A percentile compares a stretch with the other conserved stretches of the same genome.
These are phyloP conservation scores for Phrynocephalus vlangalii DNA, from an alignment of 2,797 vertebrate genomes.

Conservation along the genomic window DNA sequence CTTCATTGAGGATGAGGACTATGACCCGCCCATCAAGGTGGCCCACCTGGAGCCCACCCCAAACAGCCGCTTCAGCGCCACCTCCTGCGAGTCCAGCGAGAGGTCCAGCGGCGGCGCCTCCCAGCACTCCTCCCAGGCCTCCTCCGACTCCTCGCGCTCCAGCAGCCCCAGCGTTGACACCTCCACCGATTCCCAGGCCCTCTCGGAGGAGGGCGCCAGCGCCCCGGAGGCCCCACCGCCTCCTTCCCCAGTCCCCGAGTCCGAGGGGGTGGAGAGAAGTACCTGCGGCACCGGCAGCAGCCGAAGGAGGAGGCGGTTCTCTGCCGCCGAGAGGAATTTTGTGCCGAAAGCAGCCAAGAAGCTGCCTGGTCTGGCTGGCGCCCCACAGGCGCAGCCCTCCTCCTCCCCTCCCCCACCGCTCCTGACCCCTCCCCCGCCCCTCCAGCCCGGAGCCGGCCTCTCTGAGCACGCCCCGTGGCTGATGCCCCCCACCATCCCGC, in stretches of 20 bases:
- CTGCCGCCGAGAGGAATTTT: constrained; percentile 81
- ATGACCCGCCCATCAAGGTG: constrained; percentile 93
- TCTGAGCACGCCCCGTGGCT: constrained; percentile 90
- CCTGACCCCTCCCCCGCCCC: constrained; percentile 82
- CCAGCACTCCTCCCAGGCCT: constrained; percentile 95
- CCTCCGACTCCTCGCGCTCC: constrained; percentile 95
- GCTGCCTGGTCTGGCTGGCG: constrained; percentile 84
- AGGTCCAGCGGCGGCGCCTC: constrained; percentile 93
- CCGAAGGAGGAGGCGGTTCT: constrained; percentile 86
- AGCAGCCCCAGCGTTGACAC: constrained; percentile 97
- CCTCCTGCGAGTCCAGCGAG: constrained; percentile 92
- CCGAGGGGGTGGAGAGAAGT: constrained; percentile 77
- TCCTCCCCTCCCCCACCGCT: constrained; percentile 94
- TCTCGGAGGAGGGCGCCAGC: constrained; percentile 88
- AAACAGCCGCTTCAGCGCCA: constrained; percentile 83
- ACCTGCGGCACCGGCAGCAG: constrained; percentile 71
- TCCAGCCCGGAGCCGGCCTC: constrained; percentile 86
- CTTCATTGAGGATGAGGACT: constrained; percentile 97
- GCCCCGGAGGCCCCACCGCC: constrained; percentile 88
- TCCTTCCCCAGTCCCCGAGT: constrained; percentile 83
- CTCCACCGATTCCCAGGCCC: constrained; percentile 93
- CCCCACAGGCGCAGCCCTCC: constrained; percentile 80
- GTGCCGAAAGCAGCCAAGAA: constrained; percentile 87
- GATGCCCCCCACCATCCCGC: constrained; percentile 88
- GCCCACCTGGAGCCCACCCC: constrained; percentile 87